Evolutionary conservation across 2,888 invertebrate genomes (phyloP).

Genomic region (Leptopilina myrica): DNA sequence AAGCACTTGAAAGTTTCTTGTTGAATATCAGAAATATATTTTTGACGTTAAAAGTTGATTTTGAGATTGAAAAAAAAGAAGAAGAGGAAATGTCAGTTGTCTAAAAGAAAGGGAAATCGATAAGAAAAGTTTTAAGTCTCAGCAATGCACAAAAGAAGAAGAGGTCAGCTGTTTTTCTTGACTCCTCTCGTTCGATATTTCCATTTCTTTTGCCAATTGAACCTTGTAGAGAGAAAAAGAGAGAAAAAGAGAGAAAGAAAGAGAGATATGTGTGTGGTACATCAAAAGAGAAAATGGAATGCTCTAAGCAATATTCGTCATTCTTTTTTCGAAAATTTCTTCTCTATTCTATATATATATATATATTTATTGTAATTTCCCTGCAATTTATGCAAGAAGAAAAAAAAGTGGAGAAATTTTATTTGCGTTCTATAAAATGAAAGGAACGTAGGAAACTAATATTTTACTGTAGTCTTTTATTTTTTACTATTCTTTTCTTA

Average conservation of each 20-base stretch:
- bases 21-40: conserved; percentile 28
- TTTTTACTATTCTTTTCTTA: no score
- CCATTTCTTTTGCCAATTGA: conserved; percentile 19
- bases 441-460: no score
- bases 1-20: not conserved
- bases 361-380: not conserved
- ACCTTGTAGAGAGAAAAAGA: not conserved
- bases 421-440: no score
- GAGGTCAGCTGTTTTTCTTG: conserved; percentile 34
- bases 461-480: no score
- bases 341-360: not conserved
- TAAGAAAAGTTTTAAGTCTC: conserved; percentile 25
- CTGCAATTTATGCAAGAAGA: not conserved
- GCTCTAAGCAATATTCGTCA: conserved; percentile 19
- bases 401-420: no score
- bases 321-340: conserved; percentile 2
- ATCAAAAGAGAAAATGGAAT: not conserved
- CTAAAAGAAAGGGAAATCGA: conserved; percentile 31
- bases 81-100: conserved; percentile 13
- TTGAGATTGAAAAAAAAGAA: no score
- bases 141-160: conserved; percentile 20
- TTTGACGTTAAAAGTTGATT: not conserved
- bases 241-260: no score
- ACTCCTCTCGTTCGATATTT: conserved; percentile 35
- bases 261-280: not conserved